These are phyloP conservation scores for Strix uralensis DNA, from an alignment of 2,113 vertebrate genomes.

Conservation along the genomic window DNA sequence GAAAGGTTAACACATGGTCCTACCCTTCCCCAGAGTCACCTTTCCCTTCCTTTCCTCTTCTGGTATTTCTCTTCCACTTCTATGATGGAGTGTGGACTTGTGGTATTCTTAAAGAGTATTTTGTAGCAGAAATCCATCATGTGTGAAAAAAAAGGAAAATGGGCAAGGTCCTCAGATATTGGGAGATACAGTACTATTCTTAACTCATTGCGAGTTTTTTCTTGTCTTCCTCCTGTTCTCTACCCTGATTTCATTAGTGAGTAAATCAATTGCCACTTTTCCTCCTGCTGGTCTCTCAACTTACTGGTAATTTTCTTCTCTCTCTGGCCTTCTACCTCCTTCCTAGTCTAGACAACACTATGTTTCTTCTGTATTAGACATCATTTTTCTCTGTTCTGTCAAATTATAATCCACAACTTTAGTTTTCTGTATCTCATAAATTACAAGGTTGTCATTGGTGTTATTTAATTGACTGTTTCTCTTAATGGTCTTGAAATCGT, in stretches of 20 bases:
- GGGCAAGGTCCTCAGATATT: not conserved
- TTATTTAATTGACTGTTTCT: not conserved
- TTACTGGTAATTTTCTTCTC: not conserved
- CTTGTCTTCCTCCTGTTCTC: not conserved
- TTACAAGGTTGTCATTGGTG: not conserved
- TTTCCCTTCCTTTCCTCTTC: not conserved
- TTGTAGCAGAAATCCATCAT: not conserved
- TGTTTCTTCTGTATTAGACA: not conserved
- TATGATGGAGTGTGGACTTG: not conserved
- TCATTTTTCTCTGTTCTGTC: not conserved
- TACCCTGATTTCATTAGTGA: not conserved
- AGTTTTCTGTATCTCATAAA: not conserved
- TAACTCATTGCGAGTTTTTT: not conserved
- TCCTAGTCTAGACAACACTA: not conserved
- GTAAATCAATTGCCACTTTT: not conserved
- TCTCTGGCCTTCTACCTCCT: not conserved
- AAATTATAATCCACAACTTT: not conserved
- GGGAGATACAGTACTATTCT: not conserved
- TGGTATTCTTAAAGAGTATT: not conserved
- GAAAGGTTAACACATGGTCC: not conserved
- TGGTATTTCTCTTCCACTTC: not conserved
- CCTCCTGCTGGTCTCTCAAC: not conserved
- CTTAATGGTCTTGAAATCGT: not conserved
- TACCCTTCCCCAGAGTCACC: not conserved
- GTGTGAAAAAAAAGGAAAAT: not conserved